These are phyloP conservation scores for Brachionichthys hirsutus DNA, from an alignment of 2,113 vertebrate species.

Conservation along the genomic window DNA sequence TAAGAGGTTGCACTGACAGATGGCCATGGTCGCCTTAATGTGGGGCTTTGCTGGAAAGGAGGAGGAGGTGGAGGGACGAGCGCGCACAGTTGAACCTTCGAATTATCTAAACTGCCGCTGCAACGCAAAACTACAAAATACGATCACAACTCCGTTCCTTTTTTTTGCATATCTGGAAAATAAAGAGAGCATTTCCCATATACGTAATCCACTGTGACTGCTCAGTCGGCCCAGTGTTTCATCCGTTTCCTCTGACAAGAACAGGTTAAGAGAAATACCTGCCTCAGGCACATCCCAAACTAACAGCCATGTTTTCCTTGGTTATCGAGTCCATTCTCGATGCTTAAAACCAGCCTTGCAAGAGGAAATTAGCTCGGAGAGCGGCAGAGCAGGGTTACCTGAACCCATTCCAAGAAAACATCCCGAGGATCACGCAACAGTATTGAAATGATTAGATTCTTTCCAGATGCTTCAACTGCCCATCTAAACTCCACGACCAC, in stretches of 20 bases:
- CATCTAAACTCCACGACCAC: slow-evolving; percentile 45
- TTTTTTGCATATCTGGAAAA: slow-evolving; percentile 12
- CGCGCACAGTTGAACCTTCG: neutral
- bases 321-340: slow-evolving; percentile 36
- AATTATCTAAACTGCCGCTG: slow-evolving; percentile 6
- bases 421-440: slow-evolving; percentile 55
- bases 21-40: slow-evolving; percentile 34
- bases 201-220: slow-evolving; percentile 6
- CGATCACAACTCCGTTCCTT: neutral
- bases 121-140: slow-evolving; percentile 16
- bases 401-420: slow-evolving; percentile 58
- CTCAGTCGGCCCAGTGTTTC: slow-evolving; percentile 10
- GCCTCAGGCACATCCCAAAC: slow-evolving; percentile 22
- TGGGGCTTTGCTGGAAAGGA: slow-evolving; percentile 16
- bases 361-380: slow-evolving; percentile 60
- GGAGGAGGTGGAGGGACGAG: no score
- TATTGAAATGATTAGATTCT: slow-evolving; percentile 54
- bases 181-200: neutral
- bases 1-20: slow-evolving; percentile 43
- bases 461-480: slow-evolving; percentile 69
- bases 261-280: slow-evolving; percentile 7
- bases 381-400: slow-evolving; percentile 59
- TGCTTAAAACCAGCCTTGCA: slow-evolving; percentile 10
- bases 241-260: slow-evolving; percentile 7
- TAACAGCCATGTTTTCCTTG: slow-evolving; percentile 53